A percentile compares a stretch with the other conserved stretches of the same genome.
Evolutionary conservation across 1,140 invertebrate genomes (phyloP).

Genomic region (Leptonema lineaticorne): DNA sequence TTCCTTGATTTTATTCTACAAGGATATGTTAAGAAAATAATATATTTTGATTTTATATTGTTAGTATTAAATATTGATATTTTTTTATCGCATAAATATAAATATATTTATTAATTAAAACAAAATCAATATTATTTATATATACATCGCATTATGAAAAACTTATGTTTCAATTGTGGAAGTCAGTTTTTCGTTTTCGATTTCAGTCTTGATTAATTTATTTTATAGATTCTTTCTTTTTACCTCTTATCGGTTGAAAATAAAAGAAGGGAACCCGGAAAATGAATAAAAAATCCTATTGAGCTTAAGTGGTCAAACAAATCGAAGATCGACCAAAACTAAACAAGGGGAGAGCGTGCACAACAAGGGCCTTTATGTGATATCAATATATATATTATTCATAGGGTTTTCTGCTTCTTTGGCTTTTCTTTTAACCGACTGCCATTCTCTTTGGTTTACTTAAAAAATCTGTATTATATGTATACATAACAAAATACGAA

Average conservation of each 20-base stretch:
- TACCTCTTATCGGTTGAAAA: too few relatives aligned
- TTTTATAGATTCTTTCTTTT: background rate
- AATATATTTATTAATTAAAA: too few relatives aligned
- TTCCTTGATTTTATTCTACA: too few relatives aligned
- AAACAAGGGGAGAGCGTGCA: constrained; percentile 16
- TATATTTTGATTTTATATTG: too few relatives aligned
- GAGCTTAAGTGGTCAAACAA: constrained; percentile 35
- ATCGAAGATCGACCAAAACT: constrained; percentile 24
- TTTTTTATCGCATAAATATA: too few relatives aligned
- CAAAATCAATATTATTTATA: too few relatives aligned
- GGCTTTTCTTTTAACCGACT: constrained; percentile 21
- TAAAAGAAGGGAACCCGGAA: background rate
- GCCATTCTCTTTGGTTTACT: background rate
- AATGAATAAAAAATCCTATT: constrained; percentile 30
- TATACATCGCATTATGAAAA: too few relatives aligned
- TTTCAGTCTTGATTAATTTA: background rate
- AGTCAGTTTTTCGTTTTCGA: too few relatives aligned
- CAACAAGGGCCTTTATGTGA: constrained; percentile 29
- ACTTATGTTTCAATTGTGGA: too few relatives aligned
- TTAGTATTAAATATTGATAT: too few relatives aligned
- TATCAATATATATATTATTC: constrained; percentile 28
- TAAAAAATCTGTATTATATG: background rate
- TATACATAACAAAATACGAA: background rate
- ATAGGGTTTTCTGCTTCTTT: constrained; percentile 25
- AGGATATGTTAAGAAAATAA: too few relatives aligned